These are phyloP conservation scores for Grammomys surdaster DNA, from an alignment of 2,113 vertebrate genomes.

Conservation along the genomic window DNA sequence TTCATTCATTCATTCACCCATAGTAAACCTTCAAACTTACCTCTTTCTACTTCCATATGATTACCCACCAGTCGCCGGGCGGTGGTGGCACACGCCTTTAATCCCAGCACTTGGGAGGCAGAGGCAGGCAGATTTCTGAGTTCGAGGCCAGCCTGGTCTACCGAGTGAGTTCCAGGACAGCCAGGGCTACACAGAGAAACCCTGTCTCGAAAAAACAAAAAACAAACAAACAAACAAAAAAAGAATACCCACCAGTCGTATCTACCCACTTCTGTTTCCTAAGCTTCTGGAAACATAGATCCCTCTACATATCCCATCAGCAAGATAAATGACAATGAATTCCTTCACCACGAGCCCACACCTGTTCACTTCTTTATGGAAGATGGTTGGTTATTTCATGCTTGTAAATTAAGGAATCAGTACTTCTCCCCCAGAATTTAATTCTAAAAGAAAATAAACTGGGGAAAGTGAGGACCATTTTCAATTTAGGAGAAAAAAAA, in stretches of 20 bases:
- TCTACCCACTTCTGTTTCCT: not conserved
- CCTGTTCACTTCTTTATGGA: not conserved
- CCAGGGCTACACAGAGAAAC: too few relatives aligned
- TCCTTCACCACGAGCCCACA: not conserved
- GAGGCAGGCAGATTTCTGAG: too few relatives aligned
- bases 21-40: not conserved
- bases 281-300: too few relatives aligned
- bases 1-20: not conserved
- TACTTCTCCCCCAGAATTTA: not conserved
- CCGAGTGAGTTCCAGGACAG: too few relatives aligned
- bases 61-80: not conserved
- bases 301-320: not conserved
- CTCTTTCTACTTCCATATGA: not conserved
- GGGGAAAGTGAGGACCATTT: not conserved
- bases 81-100: too few relatives aligned
- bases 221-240: too few relatives aligned
- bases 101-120: too few relatives aligned
- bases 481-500: not conserved
- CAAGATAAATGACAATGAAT: not conserved
- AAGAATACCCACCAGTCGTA: not conserved
- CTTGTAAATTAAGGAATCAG: not conserved
- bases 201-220: too few relatives aligned
- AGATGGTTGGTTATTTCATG: not conserved
- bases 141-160: too few relatives aligned
- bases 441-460: conserved; percentile 37